Conservation (phyloP, 2,113 vertebrate species). For the Aleadryas rufinucha region DNA sequence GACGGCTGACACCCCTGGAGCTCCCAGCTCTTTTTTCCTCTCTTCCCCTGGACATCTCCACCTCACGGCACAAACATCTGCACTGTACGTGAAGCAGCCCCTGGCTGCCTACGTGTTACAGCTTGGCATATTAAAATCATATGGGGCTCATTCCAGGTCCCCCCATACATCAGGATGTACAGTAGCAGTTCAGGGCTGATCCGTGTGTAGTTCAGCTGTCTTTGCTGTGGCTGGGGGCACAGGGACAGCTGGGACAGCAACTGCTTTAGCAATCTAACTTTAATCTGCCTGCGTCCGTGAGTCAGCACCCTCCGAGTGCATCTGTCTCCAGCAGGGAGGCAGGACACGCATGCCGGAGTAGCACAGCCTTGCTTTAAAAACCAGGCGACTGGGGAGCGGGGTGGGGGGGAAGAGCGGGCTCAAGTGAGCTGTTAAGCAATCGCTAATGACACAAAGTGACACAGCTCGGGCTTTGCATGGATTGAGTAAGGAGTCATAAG, state of each 20-base stretch:
- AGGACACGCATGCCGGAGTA: neutral
- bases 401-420: neutral
- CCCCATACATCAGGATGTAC: neutral
- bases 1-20: conserved; percentile 54
- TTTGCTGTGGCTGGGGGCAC: conserved; percentile 35
- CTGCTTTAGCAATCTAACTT: conserved; percentile 37
- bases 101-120: neutral
- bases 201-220: conserved; percentile 12
- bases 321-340: conserved; percentile 22
- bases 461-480: neutral
- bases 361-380: neutral
- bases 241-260: conserved; percentile 63
- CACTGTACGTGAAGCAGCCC: neutral
- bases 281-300: conserved; percentile 39
- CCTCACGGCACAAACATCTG: conserved; percentile 52
- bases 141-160: neutral
- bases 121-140: neutral
- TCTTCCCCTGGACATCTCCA: conserved; percentile 20
- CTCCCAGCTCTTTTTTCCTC: conserved; percentile 25
- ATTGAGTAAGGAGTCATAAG: conserved; percentile 18
- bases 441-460: conserved; percentile 31
- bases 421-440: conserved; percentile 41
- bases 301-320: conserved; percentile 41
- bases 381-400: neutral
- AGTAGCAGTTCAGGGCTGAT: neutral